Conservation (phyloP, 1,140 invertebrate genomes). For the Panulirus ornatus region DNA sequence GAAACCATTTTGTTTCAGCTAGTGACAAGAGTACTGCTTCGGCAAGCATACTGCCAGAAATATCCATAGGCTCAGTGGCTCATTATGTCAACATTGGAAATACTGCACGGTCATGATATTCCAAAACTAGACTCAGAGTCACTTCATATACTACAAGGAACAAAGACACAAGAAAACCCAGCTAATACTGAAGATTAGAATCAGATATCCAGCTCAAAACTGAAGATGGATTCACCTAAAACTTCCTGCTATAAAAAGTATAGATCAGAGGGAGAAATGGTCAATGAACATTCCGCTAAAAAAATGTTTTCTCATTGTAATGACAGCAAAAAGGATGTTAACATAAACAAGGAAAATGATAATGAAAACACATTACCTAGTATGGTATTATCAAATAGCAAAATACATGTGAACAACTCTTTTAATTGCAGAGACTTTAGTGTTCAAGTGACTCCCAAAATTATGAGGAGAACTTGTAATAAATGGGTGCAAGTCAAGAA, state of each 20-base stretch:
- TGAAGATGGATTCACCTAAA: background rate
- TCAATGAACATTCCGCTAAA: background rate
- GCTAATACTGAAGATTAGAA: background rate
- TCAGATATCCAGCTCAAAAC: background rate
- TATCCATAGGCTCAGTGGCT: constrained; percentile 29
- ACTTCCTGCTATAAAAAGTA: background rate
- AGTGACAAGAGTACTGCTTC: constrained; percentile 1
- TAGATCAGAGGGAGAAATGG: background rate
- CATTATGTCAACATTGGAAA: constrained; percentile 3
- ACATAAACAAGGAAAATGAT: too few species aligned
- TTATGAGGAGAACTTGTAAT: background rate
- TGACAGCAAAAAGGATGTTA: background rate
- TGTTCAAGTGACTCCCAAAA: background rate
- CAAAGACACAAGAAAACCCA: background rate
- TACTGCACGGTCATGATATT: constrained; percentile 15
- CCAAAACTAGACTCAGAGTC: background rate
- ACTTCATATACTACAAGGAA: constrained; percentile 6
- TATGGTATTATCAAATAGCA: background rate
- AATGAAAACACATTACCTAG: too few species aligned
- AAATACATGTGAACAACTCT: background rate
- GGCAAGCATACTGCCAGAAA: background rate
- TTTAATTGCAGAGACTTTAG: background rate
- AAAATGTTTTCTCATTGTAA: background rate
- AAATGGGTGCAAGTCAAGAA: background rate
- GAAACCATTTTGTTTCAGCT: background rate